A percentile compares a stretch with the other conserved stretches of the same genome.
phyloP scores from a whole-genome alignment of 2,888 invertebrate genomes.

The Trachelus tabidus region DNA sequence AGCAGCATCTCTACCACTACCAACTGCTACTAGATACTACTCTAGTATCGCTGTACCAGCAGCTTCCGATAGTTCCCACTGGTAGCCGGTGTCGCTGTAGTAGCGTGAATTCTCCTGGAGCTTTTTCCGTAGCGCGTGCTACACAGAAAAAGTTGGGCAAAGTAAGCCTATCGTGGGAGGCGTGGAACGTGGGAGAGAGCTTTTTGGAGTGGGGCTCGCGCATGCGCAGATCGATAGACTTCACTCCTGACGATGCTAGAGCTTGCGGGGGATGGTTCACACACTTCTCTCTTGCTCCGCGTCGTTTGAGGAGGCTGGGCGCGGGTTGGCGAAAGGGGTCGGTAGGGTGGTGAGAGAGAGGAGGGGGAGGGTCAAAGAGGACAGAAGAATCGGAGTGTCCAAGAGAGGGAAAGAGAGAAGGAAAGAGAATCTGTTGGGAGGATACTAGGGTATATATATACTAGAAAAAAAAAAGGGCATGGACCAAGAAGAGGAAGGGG shows the following conservation, averaged over 20 bases:
- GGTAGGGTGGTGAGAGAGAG: neutral
- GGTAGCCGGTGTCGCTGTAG: neutral
- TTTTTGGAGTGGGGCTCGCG: slow-evolving; percentile 33
- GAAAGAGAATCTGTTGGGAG: slow-evolving; percentile 11
- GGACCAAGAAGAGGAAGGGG: slow-evolving; percentile 25
- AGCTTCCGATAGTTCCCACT: neutral
- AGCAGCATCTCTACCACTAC: neutral
- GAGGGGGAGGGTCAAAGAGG: neutral
- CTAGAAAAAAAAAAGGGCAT: neutral
- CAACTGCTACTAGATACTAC: neutral
- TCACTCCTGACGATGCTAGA: neutral
- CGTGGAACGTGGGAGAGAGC: slow-evolving; percentile 52
- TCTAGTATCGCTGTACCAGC: neutral
- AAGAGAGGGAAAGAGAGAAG: slow-evolving; percentile 22
- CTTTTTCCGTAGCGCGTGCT: slow-evolving; percentile 12
- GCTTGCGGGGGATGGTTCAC: neutral
- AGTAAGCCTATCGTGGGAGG: slow-evolving; percentile 55
- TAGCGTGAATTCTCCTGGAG: neutral
- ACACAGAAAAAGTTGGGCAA: slow-evolving; percentile 27
- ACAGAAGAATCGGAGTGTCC: slow-evolving; percentile 13
- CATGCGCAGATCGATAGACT: slow-evolving; percentile 31
- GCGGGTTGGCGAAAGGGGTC: neutral
- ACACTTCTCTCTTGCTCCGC: neutral
- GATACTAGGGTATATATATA: neutral
- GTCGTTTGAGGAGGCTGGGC: neutral